Evolutionary conservation across 2,113 vertebrate genomes (phyloP), one percentile per base, ranked within the genome.

Genomic region (Anthoscopus minutus): DNA sequence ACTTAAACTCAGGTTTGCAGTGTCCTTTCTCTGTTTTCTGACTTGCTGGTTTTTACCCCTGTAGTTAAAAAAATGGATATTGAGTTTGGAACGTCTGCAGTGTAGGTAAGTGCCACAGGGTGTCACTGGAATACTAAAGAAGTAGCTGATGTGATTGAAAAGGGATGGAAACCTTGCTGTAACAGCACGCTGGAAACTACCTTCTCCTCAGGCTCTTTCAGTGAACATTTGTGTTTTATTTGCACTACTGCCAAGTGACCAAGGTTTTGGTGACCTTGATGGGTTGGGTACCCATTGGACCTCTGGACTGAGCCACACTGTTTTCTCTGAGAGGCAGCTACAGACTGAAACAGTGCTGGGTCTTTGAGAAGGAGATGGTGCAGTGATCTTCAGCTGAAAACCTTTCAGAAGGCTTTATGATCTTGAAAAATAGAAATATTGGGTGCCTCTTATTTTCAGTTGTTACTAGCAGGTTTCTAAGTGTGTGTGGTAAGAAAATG

Each of bases 51-150:
- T 22, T 64, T 62, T 12, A 47, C 9, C 11, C 14, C 11, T 19
- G 11, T 23, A 33, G 48, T 50, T 30, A 23, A 78, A 40, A 64
- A 8, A 31, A 3, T 0, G 2, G 14, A 0, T 45, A 2, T 3
- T 15, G 37, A 47, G 65, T 6, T 57, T 57, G 66, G 35, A 3
- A 35, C 40, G n/a, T 16, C 72, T 93, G 91, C 95, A 88, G 56
- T 88, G 21, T 58, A 15, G 38, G 37, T 54, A 31, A n/a, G 25
- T 71, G 80, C 94, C 96, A 81, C 92, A 40, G 78, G 96, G 72
- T 96, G 96, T 91, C 95, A 83, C 80, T 96, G 80, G 28, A 93
- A 71, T 81, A 90, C 92, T 78, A 22, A 72, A 77, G 51, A 81
- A 88, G 37, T 11, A 30, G n/a, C 51, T 35, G 48, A 15, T 1